phyloP scores from a whole-genome alignment of 2,113 vertebrate species.

The Dendropsophus ebraccatus region DNA sequence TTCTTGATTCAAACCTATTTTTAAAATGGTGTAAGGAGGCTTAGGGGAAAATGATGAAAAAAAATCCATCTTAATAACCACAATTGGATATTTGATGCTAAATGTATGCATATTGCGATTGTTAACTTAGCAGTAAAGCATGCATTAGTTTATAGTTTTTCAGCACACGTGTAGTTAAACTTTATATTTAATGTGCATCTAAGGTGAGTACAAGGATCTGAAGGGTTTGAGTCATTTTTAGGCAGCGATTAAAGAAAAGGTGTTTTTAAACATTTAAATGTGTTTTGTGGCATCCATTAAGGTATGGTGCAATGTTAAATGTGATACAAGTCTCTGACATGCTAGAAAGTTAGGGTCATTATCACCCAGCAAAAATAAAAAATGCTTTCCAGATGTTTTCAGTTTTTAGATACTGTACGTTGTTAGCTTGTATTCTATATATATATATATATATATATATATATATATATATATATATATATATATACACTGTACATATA shows the following conservation, averaged over 20 bases:
- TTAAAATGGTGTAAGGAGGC: too few species aligned
- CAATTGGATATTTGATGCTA: not conserved
- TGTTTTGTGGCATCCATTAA: conserved; percentile 19
- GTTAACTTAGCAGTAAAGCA: not conserved
- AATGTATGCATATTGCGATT: not conserved
- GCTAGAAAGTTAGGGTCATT: conserved; percentile 53
- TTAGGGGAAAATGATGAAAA: too few species aligned
- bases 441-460: too few species aligned
- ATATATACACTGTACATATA: not conserved
- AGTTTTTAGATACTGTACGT: conserved; percentile 58
- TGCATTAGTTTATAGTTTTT: not conserved
- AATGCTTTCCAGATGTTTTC: conserved; percentile 57
- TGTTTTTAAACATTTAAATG: conserved; percentile 51
- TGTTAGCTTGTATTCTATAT: conserved; percentile 27
- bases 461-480: too few species aligned
- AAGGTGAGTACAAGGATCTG: not conserved
- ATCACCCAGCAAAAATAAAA: conserved; percentile 55
- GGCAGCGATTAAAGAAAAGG: not conserved
- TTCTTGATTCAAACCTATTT: too few species aligned
- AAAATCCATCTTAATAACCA: not conserved
- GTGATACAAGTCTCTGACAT: conserved; percentile 56
- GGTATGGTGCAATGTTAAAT: not conserved
- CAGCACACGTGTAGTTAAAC: not conserved
- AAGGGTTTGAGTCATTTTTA: not conserved
- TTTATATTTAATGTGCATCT: not conserved